Evolutionary conservation across 2,888 invertebrate genomes (phyloP), one percentile per base, ranked within the genome.

Genomic region (Epinotia brunnichana): DNA sequence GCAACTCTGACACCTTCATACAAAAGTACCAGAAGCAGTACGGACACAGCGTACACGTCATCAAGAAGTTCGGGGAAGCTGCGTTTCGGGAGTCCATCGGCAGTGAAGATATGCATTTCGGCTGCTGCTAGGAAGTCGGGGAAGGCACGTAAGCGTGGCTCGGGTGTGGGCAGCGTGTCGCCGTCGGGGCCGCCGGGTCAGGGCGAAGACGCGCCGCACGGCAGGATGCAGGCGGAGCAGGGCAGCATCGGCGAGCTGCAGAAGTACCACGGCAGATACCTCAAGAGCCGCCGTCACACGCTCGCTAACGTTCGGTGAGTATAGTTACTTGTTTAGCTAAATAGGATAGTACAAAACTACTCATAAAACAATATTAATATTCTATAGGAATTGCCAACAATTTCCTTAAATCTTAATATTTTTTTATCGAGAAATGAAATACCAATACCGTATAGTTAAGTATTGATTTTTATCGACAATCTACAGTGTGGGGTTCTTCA

Each of bases 271-370:
- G 97, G 96, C 81, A 93, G 97, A 81, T 97, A 97, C 90, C 95
- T 97, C 83, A 95, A 97, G 91, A 97, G 96, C 84, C 95, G 98
- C 75, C 95, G 98, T 71, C 98, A 98, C 88, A 98, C 98, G 13
- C 94, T 98, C 85, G 98, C 98, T 77, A 98, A 98, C 93, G 97
- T 98, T 91, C 97, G 97, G 97, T 98, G 92, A n/a, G n/a, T n/a
- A n/a, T n/a, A n/a, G n/a, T n/a, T n/a, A n/a, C n/a, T n/a, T n/a
- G n/a, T n/a, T n/a, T n/a, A n/a, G n/a, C n/a, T n/a, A n/a, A n/a
- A n/a, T n/a, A n/a, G n/a, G n/a, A n/a, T n/a, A n/a, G n/a, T n/a
- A n/a, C n/a, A n/a, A n/a, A n/a, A n/a, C n/a, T n/a, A n/a, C n/a
- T n/a, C n/a, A n/a, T n/a, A n/a, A n/a, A n/a, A n/a, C n/a, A n/a